Base-by-base conservation (phyloP, 2,888 invertebrate species). In the Syrista parreyssii region DNA sequence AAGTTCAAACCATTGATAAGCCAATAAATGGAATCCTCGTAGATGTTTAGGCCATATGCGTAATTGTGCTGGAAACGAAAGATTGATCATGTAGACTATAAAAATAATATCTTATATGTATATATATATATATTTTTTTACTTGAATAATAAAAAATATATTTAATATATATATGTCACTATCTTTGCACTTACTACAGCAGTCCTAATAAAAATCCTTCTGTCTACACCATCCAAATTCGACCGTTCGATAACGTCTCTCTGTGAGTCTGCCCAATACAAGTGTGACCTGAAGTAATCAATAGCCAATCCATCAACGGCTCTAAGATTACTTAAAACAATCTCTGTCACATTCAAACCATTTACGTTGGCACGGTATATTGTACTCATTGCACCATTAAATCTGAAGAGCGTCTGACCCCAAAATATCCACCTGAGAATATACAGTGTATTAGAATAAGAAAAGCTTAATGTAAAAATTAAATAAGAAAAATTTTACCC, bases 11-110 rank as follows among this genome's bases (percentile, higher is more conserved):
- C 93, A 0, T 92, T 92, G 6, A 92, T 93, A 0, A 95, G 90
- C 93, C 96, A 97, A 90, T 96, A 98, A 1, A 97, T 92, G 82
- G 95, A 92, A 89, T 96, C 95, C 88, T 97, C 97, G 89, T 95
- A 96, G 72, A 97, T 92, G 9, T 94, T 94, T 33, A 97, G 89
- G 0, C 94, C 55, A 23, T 23, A 55, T 9, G 55, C 23, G 1
- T 55, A 9, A 55, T 55, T 55, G 23, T 23, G 55, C 55, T 55
- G 23, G 23, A 6, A 23, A 55, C 6, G 9, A 55, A 55, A 55
- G 23, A 55, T 9, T 2, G 23, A 23, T 55, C 6, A 23, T 9
- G 23, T 55, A 55, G 4, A 23, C 0, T 55, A 3, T 34, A 33
- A 33, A 34, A 34, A 6, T 34, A 34, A 34, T 34, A 6, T 34